Conservation (phyloP, 2,113 vertebrate species). For the Anolis sagrei region DNA sequence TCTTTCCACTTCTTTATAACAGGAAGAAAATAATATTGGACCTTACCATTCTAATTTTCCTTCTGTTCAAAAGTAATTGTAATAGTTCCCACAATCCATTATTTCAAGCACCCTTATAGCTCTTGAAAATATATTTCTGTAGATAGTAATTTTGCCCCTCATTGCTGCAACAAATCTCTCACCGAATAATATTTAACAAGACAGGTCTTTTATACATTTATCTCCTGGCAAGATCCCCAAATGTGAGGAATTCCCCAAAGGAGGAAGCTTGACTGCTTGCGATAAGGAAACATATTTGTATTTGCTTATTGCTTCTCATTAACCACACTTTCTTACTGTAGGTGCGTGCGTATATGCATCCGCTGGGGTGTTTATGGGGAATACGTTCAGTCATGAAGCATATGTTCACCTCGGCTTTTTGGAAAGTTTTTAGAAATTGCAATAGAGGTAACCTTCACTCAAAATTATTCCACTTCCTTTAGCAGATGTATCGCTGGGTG, state of each 20-base stretch:
- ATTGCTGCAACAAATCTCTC: constrained; percentile 45
- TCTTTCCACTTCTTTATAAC: not conserved
- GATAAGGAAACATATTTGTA: constrained; percentile 35
- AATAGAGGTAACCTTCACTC: not conserved
- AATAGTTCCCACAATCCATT: constrained; percentile 52
- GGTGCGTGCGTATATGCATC: constrained; percentile 23
- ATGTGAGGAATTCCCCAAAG: not conserved
- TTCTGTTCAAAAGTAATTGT: not conserved
- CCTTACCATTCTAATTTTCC: constrained; percentile 54
- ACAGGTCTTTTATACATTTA: constrained; percentile 50
- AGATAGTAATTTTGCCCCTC: constrained; percentile 65
- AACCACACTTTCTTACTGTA: constrained; percentile 30
- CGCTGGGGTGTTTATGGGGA: constrained; percentile 44
- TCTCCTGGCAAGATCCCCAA: constrained; percentile 54
- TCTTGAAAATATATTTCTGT: constrained; percentile 58
- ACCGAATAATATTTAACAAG: constrained; percentile 41
- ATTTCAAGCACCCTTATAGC: constrained; percentile 45
- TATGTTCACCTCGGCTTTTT: constrained; percentile 65
- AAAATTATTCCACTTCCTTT: not conserved
- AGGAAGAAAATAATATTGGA: constrained; percentile 34
- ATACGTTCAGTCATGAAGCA: constrained; percentile 62
- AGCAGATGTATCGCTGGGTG: not conserved
- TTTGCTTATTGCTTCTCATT: constrained; percentile 40
- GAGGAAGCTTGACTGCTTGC: constrained; percentile 32
- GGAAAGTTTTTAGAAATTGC: not conserved